phyloP scores from a whole-genome alignment of 2,888 invertebrate genomes.

The Mythimna ferrago region DNA sequence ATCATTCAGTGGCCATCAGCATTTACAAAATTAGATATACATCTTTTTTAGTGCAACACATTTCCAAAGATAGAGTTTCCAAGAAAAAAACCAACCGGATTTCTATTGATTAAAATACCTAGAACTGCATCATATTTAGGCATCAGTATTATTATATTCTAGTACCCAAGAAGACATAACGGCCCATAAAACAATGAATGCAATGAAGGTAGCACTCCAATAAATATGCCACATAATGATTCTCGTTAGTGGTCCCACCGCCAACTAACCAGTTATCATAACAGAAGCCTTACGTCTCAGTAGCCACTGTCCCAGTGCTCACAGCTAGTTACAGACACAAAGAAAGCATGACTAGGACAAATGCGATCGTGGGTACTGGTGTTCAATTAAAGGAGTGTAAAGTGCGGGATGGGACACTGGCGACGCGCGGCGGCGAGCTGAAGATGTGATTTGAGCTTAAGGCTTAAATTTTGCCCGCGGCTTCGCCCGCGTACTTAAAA shows the following conservation, averaged over 20 bases:
- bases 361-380: background rate
- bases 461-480: no score
- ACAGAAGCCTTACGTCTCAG: conserved; percentile 12
- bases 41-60: background rate
- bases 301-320: background rate
- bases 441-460: background rate
- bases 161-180: background rate
- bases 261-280: conserved; percentile 15
- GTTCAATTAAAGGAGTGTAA: conserved; percentile 21
- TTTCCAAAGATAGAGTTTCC: background rate
- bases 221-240: conserved; percentile 3
- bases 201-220: background rate
- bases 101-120: background rate
- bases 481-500: no score
- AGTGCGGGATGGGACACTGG: background rate
- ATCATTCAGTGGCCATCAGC: no score
- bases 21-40: no score
- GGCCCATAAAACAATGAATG: conserved; percentile 4
- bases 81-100: background rate
- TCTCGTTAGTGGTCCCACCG: conserved; percentile 1
- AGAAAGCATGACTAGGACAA: conserved; percentile 23
- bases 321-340: conserved; percentile 13
- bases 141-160: background rate
- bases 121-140: background rate
- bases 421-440: background rate